Percentiles rank a stretch among this genome's conserved stretches.
These are phyloP conservation scores for Priocnemis perturbator DNA, from an alignment of 2,888 invertebrate species.

Conservation along the genomic window DNA sequence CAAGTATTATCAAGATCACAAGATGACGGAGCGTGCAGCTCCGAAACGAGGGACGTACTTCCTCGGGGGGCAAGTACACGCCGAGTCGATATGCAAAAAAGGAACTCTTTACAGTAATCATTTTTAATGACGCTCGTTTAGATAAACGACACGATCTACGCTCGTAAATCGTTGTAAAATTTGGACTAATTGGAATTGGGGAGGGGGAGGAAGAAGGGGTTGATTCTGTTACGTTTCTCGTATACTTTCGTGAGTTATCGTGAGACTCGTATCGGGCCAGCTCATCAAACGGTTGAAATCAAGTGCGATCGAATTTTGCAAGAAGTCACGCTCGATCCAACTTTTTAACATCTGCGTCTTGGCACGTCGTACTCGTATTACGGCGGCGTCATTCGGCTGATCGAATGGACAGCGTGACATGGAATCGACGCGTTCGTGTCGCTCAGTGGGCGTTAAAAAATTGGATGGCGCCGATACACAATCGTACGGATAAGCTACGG, in stretches of 20 bases:
- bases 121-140: conserved; percentile 38
- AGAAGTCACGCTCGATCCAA: conserved; percentile 44
- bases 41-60: conserved; percentile 38
- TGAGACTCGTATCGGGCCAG: conserved; percentile 63
- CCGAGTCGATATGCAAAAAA: conserved; percentile 59
- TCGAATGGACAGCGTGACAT: conserved; percentile 22
- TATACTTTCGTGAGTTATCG: conserved; percentile 70
- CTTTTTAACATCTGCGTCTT: conserved; percentile 41
- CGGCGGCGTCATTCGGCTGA: conserved; percentile 8
- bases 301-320: conserved; percentile 56
- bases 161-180: conserved; percentile 50
- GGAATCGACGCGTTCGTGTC: conserved; percentile 1
- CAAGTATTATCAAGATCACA: conserved; percentile 52
- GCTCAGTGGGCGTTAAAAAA: conserved; percentile 41
- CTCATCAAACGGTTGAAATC: conserved; percentile 66
- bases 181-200: conserved; percentile 48
- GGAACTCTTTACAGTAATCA: conserved; percentile 60
- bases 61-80: conserved; percentile 24
- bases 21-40: conserved; percentile 48
- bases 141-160: conserved; percentile 49
- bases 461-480: conserved; percentile 47
- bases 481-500: conserved; percentile 63
- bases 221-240: conserved; percentile 59
- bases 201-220: too few species aligned
- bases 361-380: conserved; percentile 2